A percentile compares a stretch with the other conserved stretches of the same genome.
phyloP scores from a whole-genome alignment of 2,888 invertebrate species.

The Muschampia plurimacula region DNA sequence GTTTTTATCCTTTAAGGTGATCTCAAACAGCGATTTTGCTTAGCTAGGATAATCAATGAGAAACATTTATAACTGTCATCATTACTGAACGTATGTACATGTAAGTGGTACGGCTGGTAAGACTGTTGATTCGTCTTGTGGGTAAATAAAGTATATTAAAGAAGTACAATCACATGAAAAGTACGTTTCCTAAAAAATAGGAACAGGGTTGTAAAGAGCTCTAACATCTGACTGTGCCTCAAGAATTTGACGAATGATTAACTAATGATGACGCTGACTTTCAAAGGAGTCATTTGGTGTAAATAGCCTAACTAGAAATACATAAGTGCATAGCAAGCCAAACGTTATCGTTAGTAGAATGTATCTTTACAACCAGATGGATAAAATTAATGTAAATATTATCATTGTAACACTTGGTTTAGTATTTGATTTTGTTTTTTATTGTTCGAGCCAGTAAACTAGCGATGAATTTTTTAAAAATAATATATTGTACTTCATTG shows the following conservation, averaged over 20 bases:
- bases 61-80: constrained; percentile 23
- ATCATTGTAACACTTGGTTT: constrained; percentile 6
- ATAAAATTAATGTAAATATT: constrained; percentile 27
- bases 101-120: constrained; percentile 40
- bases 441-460: constrained; percentile 53
- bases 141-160: neutral
- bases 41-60: constrained; percentile 50
- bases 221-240: neutral
- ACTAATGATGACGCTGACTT: neutral
- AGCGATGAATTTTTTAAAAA: constrained; percentile 50
- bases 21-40: constrained; percentile 71
- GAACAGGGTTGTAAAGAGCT: neutral
- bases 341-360: constrained; percentile 3
- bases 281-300: neutral
- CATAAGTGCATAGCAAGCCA: constrained; percentile 5
- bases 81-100: constrained; percentile 46
- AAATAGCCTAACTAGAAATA: neutral
- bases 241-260: neutral
- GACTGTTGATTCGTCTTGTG: constrained; percentile 50
- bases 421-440: constrained; percentile 53
- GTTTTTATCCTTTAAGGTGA: constrained; percentile 60
- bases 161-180: neutral
- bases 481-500: constrained; percentile 49
- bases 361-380: neutral
- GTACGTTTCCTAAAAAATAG: neutral